Evolutionary conservation across 2,797 vertebrate species (phyloP).

Genomic region (Strix occidentalis): DNA sequence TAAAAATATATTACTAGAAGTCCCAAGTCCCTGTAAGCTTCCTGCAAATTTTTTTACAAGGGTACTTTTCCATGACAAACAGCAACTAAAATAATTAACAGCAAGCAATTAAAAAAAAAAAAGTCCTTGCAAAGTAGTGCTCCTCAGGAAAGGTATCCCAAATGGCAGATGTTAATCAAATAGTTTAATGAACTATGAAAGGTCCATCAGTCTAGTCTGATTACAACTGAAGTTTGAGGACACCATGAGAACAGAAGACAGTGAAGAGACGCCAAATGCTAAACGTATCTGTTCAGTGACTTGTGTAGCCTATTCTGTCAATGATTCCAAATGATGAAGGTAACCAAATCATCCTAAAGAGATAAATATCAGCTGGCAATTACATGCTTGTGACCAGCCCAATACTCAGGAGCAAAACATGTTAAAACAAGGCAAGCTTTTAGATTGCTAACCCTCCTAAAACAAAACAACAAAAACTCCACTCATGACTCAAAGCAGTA

Average conservation of each 20-base stretch:
- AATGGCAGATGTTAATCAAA: not conserved
- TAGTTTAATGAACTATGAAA: not conserved
- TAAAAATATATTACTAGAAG: not conserved
- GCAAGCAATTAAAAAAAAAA: not conserved
- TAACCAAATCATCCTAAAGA: not conserved
- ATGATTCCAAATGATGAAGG: not conserved
- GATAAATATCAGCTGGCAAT: not conserved
- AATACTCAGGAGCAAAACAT: not conserved
- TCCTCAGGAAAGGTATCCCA: not conserved
- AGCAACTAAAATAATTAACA: not conserved
- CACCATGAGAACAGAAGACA: not conserved
- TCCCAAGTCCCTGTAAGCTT: not conserved
- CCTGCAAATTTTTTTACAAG: not conserved
- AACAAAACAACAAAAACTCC: not conserved
- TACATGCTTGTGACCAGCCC: not conserved
- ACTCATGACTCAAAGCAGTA: not conserved
- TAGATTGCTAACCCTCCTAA: not conserved
- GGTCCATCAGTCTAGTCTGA: not conserved
- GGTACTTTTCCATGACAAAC: not conserved
- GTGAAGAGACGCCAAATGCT: not conserved
- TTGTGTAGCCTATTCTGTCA: not conserved
- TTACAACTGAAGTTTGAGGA: not conserved
- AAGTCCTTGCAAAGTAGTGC: not conserved
- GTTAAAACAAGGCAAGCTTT: not conserved
- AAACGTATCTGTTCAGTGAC: not conserved